phyloP scores from a whole-genome alignment of 2,113 vertebrate species.

The Archocentrus centrarchus region DNA sequence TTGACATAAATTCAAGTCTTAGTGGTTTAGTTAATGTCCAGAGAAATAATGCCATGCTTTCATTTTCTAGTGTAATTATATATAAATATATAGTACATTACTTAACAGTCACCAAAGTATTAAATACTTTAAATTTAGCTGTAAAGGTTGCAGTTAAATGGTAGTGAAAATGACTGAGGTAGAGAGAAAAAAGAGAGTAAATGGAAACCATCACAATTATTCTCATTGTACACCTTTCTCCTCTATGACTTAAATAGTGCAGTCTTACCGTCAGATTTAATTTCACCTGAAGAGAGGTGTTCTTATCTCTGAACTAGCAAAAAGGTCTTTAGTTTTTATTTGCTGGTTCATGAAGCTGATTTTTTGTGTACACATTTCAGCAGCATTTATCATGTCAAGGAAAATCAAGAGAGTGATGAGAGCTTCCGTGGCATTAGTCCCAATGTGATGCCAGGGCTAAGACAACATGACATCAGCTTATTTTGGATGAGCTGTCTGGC shows the following conservation, averaged over 20 bases:
- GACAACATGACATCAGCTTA: conserved; percentile 25
- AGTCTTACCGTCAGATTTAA: background rate
- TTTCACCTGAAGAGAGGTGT: background rate
- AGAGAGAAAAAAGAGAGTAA: background rate
- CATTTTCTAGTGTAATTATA: no score
- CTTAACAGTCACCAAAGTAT: no score
- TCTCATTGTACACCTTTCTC: background rate
- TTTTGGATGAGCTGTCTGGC: conserved; percentile 40
- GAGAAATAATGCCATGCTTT: no score
- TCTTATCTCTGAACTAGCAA: background rate
- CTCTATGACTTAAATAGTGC: background rate
- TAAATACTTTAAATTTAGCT: no score
- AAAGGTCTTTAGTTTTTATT: background rate
- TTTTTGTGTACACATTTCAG: background rate
- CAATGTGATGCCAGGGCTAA: conserved; percentile 10
- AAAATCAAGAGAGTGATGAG: background rate
- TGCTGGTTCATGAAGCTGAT: background rate
- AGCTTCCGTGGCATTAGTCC: conserved; percentile 31
- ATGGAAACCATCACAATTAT: background rate
- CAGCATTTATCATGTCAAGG: background rate
- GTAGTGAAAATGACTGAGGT: no score
- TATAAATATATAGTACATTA: no score
- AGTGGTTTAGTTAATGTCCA: no score
- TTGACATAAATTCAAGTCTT: no score
- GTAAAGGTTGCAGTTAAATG: no score